Evolutionary conservation across 2,797 vertebrate species (phyloP).

Genomic region (Synaphobranchus kaupii): DNA sequence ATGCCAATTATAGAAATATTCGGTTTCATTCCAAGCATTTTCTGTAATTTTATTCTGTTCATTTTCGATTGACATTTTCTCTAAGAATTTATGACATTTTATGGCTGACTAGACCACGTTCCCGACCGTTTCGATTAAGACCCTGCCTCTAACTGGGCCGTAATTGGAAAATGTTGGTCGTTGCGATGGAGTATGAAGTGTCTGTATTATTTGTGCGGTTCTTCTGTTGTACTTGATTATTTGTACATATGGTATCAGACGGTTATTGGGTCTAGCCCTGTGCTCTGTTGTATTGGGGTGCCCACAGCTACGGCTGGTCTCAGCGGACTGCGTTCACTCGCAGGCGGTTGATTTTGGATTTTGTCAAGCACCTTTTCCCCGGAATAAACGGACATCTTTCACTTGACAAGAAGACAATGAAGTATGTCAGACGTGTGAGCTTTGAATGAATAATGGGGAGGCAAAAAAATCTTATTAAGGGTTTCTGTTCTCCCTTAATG

Average conservation of each 20-base stretch:
- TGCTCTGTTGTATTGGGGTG: neutral
- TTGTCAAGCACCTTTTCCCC: neutral
- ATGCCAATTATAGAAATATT: constrained; percentile 35
- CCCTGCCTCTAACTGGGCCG: neutral
- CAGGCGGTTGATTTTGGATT: neutral
- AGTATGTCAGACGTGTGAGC: neutral
- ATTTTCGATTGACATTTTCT: neutral
- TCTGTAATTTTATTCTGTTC: constrained; percentile 29
- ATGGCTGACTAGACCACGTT: constrained; percentile 26
- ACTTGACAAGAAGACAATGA: neutral
- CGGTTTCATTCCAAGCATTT: constrained; percentile 42
- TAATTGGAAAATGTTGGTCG: neutral
- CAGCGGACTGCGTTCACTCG: neutral
- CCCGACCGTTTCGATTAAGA: constrained; percentile 1
- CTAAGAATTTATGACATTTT: neutral
- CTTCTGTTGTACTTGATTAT: neutral
- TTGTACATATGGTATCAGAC: neutral
- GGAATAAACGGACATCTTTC: neutral
- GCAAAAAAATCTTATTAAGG: constrained; percentile 17
- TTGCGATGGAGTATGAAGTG: neutral
- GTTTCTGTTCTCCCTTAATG: constrained; percentile 25
- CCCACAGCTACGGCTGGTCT: neutral
- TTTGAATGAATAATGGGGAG: constrained; percentile 9
- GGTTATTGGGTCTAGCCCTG: neutral
- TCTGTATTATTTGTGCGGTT: neutral